These are phyloP conservation scores for Prenolepis imparis DNA, from an alignment of 2,888 invertebrate species.

Conservation along the genomic window DNA sequence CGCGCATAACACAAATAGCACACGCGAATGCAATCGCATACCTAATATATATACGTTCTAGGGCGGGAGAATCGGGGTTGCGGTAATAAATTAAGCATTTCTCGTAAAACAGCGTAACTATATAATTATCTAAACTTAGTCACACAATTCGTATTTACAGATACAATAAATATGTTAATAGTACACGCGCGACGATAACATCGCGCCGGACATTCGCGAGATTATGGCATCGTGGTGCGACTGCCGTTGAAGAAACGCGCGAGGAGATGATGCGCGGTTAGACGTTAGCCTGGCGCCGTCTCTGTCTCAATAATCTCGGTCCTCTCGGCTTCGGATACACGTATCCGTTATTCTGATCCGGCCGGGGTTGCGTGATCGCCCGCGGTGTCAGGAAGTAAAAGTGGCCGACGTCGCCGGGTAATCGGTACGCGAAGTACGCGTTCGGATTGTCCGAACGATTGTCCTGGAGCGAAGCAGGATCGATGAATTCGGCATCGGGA, in stretches of 20 bases:
- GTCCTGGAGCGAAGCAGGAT: constrained; percentile 75
- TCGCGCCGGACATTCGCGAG: constrained; percentile 43
- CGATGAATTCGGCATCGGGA: constrained; percentile 89
- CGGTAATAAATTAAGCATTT: constrained; percentile 75
- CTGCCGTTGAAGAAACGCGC: constrained; percentile 59
- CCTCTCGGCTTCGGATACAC: constrained; percentile 78
- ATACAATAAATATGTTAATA: constrained; percentile 82
- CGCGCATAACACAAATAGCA: constrained; percentile 63
- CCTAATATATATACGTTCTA: constrained; percentile 60
- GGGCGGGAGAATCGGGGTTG: constrained; percentile 47
- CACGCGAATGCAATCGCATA: constrained; percentile 66
- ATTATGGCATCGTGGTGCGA: constrained; percentile 77
- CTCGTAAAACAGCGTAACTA: constrained; percentile 63
- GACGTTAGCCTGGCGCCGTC: constrained; percentile 77
- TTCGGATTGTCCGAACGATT: constrained; percentile 82
- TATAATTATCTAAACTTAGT: constrained; percentile 75
- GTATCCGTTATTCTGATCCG: constrained; percentile 77
- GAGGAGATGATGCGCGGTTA: constrained; percentile 58
- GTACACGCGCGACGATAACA: constrained; percentile 56
- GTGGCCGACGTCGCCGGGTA: constrained; percentile 92
- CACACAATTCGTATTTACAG: constrained; percentile 80
- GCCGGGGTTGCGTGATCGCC: constrained; percentile 86
- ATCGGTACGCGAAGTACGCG: constrained; percentile 91
- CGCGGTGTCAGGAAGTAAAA: constrained; percentile 93
- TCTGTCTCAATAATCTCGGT: constrained; percentile 78